A percentile compares a stretch with the other conserved stretches of the same genome.
These are phyloP conservation scores for Apocheima hispidaria DNA, from an alignment of 2,888 invertebrate species.

Conservation along the genomic window DNA sequence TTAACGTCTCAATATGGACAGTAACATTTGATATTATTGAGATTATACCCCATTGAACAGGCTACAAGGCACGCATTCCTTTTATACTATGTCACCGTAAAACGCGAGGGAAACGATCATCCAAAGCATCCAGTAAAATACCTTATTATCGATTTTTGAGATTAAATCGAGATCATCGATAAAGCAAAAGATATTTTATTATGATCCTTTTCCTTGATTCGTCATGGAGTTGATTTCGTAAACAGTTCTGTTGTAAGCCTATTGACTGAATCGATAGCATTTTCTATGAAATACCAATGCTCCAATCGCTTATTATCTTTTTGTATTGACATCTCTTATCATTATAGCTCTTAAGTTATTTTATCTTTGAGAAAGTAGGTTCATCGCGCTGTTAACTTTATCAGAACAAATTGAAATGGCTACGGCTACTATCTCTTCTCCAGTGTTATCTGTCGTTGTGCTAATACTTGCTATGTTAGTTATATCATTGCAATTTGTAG, in stretches of 20 bases:
- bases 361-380: conserved; percentile 32
- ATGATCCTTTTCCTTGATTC: conserved; percentile 3
- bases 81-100: conserved; percentile 41
- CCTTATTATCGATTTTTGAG: conserved; percentile 35
- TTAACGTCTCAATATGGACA: conserved; percentile 62
- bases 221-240: too few species aligned
- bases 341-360: conserved; percentile 18
- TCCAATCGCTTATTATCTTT: not conserved
- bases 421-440: conserved; percentile 31
- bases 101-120: conserved; percentile 35
- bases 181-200: conserved; percentile 2
- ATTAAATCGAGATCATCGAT: conserved; percentile 27
- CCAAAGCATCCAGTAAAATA: conserved; percentile 24
- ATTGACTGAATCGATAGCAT: not conserved
- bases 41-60: conserved; percentile 46
- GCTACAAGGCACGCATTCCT: conserved; percentile 34
- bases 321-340: conserved; percentile 18
- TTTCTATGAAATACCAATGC: not conserved
- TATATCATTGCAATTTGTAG: not conserved
- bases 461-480: conserved; percentile 18
- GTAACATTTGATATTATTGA: conserved; percentile 54
- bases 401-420: conserved; percentile 43
- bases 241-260: not conserved
- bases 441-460: conserved; percentile 34
- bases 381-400: conserved; percentile 26